These are phyloP conservation scores for Rhyacophila evoluta DNA, from an alignment of 2,888 invertebrate genomes.

Conservation along the genomic window DNA sequence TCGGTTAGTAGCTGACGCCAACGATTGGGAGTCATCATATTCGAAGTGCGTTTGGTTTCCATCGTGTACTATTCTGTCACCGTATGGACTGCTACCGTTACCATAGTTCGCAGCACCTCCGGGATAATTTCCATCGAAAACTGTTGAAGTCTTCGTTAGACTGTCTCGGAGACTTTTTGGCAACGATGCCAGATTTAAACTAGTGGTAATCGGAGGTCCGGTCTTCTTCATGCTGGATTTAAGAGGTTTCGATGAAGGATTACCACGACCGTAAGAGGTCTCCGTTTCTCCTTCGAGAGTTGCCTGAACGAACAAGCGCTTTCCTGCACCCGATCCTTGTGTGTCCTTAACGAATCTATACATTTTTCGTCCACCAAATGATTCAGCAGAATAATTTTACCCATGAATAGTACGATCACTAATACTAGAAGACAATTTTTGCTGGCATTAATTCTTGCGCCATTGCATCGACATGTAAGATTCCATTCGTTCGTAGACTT, in stretches of 20 bases:
- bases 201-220: constrained; percentile 75
- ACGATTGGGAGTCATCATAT: constrained; percentile 59
- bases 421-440: no score
- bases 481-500: background rate
- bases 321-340: constrained; percentile 62
- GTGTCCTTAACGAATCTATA: constrained; percentile 84
- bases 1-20: constrained; percentile 61
- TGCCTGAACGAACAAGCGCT: constrained; percentile 82
- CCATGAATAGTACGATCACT: constrained; percentile 30
- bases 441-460: background rate
- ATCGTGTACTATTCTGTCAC: constrained; percentile 66
- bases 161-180: constrained; percentile 70
- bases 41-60: constrained; percentile 70
- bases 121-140: constrained; percentile 68
- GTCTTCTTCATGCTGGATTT: constrained; percentile 70
- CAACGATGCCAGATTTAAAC: constrained; percentile 70
- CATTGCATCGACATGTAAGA: background rate
- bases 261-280: constrained; percentile 56
- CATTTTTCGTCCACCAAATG: constrained; percentile 64
- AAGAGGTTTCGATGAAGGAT: constrained; percentile 60
- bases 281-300: constrained; percentile 75
- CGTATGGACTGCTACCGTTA: constrained; percentile 64
- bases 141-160: constrained; percentile 67
- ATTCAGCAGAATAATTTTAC: background rate
- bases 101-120: constrained; percentile 64